Percentiles rank a stretch among this genome's conserved stretches.
These are phyloP conservation scores for Tryphoninae sp. DNA, from an alignment of 2,888 invertebrate genomes.

Conservation along the genomic window DNA sequence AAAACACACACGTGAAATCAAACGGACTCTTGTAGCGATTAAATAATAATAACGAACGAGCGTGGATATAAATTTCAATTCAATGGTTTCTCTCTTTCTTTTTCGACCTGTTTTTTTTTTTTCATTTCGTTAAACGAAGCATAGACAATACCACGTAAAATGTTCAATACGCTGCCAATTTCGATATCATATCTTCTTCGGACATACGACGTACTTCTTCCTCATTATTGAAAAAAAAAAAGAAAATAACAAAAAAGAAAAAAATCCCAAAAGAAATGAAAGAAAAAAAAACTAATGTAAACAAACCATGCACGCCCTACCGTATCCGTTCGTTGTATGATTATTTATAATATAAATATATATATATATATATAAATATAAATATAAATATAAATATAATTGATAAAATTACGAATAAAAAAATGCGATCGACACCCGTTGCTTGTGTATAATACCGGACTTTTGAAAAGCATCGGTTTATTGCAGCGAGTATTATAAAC, in stretches of 20 bases:
- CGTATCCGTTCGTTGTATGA: slow-evolving; percentile 60
- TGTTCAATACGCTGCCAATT: slow-evolving; percentile 77
- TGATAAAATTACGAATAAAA: slow-evolving; percentile 31
- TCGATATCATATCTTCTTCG: slow-evolving; percentile 74
- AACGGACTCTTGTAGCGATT: slow-evolving; percentile 29
- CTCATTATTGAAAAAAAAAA: slow-evolving; percentile 45
- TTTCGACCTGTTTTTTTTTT: background rate
- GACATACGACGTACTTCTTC: slow-evolving; percentile 60
- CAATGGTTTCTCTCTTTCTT: slow-evolving; percentile 30
- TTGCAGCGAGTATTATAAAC: slow-evolving; percentile 38
- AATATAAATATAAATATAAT: slow-evolving; percentile 47
- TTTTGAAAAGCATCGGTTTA: slow-evolving; percentile 46
- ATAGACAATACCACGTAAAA: slow-evolving; percentile 74
- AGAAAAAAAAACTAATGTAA: slow-evolving; percentile 9
- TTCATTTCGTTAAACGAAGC: slow-evolving; percentile 60
- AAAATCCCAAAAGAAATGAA: background rate
- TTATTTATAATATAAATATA: slow-evolving; percentile 58
- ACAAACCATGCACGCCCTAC: slow-evolving; percentile 51
- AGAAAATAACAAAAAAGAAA: slow-evolving; percentile 15
- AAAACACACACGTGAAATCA: slow-evolving; percentile 22
- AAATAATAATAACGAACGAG: slow-evolving; percentile 28
- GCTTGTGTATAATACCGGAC: slow-evolving; percentile 38
- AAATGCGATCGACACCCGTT: slow-evolving; percentile 41
- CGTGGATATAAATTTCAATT: slow-evolving; percentile 17
- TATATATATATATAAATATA: background rate